A percentile compares a stretch with the other conserved stretches of the same genome.
phyloP scores from a whole-genome alignment of 2,797 vertebrate genomes.

The Pangasius macronema region DNA sequence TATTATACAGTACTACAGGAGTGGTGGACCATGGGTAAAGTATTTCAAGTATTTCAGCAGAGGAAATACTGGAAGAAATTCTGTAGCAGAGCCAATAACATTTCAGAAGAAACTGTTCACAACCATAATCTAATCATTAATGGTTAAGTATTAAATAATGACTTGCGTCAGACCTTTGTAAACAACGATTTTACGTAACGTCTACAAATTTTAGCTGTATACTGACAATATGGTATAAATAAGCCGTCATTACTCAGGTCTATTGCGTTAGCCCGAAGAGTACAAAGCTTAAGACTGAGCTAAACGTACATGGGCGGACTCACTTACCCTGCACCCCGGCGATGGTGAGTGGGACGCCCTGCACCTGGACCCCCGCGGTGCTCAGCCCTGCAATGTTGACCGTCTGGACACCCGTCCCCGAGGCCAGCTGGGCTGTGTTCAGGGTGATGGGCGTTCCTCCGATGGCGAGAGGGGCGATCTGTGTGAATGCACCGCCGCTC shows the following conservation, averaged over 20 bases:
- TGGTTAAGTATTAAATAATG: background rate
- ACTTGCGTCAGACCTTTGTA: background rate
- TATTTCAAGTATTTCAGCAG: background rate
- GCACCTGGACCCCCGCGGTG: slow-evolving; percentile 91
- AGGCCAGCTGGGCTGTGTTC: slow-evolving; percentile 93
- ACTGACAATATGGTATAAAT: background rate
- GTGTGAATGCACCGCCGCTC: slow-evolving; percentile 79
- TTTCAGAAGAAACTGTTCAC: background rate
- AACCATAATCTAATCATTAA: background rate
- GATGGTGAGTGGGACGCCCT: slow-evolving; percentile 96
- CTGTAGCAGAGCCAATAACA: background rate
- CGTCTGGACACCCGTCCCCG: slow-evolving; percentile 94
- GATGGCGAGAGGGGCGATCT: slow-evolving; percentile 89
- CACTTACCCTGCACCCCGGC: slow-evolving; percentile 92
- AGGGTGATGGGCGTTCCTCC: slow-evolving; percentile 91
- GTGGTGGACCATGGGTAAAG: background rate
- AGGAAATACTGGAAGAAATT: background rate
- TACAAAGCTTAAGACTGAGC: background rate
- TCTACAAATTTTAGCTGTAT: background rate
- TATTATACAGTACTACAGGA: background rate
- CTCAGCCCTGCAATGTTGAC: slow-evolving; percentile 94
- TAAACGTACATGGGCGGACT: background rate
- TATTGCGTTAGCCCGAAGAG: background rate
- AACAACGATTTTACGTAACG: background rate
- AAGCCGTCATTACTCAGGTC: background rate